phyloP scores from a whole-genome alignment of 2,888 invertebrate genomes.

The Brenthis daphne region DNA sequence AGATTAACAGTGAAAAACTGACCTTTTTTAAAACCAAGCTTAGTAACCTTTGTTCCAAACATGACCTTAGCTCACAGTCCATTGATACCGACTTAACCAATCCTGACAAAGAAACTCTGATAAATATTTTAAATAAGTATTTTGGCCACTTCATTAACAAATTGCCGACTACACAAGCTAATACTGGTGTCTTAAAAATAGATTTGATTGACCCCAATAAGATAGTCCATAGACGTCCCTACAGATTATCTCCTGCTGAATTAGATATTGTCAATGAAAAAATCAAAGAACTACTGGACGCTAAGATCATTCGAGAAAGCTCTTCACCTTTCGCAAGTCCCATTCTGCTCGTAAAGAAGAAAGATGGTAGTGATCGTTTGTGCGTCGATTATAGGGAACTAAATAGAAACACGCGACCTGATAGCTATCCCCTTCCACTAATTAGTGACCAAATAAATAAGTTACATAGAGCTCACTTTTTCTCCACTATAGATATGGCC shows the following conservation, averaged over 20 bases:
- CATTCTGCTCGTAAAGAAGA: conserved; percentile 12
- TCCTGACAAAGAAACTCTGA: conserved; percentile 7
- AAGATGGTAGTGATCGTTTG: conserved; percentile 26
- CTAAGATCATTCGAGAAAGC: background rate
- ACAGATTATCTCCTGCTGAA: background rate
- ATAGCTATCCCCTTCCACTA: conserved; percentile 36
- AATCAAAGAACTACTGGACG: background rate
- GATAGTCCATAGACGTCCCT: background rate
- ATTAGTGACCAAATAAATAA: conserved; percentile 29
- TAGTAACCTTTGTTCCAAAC: conserved; percentile 8
- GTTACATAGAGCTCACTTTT: conserved; percentile 14
- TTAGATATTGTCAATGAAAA: background rate
- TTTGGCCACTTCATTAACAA: conserved; percentile 38
- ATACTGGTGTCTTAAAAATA: background rate
- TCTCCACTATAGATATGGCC: conserved; percentile 22
- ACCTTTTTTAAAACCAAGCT: conserved; percentile 1
- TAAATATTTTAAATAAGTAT: conserved; percentile 18
- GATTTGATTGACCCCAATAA: background rate
- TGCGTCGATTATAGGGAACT: conserved; percentile 30
- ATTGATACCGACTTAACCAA: conserved; percentile 36
- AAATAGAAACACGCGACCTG: conserved; percentile 33
- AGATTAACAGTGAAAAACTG: conserved; percentile 23
- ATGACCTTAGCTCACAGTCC: background rate
- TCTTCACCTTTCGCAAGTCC: conserved; percentile 1
- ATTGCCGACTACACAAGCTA: conserved; percentile 31